Conservation (phyloP, 1,140 invertebrate species). For the Parapsyche elsis region DNA sequence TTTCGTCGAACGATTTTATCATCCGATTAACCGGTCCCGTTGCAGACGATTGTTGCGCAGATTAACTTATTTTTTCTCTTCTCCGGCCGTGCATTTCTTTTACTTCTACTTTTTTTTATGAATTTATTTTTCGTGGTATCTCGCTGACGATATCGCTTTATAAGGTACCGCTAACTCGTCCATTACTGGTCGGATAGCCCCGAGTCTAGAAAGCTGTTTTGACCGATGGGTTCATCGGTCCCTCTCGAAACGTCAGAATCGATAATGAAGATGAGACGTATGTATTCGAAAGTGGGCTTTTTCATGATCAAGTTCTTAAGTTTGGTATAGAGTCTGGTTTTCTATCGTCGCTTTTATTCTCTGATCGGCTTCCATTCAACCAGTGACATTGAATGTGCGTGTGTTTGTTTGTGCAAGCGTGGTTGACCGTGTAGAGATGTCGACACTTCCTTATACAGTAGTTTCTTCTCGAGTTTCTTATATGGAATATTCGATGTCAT, state of each 20-base stretch:
- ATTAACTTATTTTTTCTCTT: no score
- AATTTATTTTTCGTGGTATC: no score
- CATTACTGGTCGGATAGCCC: neutral
- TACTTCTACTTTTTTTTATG: no score
- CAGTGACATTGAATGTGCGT: neutral
- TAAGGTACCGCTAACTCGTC: neutral
- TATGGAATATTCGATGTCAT: slow-evolving; percentile 3
- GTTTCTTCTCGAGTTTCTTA: neutral
- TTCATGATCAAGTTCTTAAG: neutral
- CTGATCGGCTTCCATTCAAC: no score
- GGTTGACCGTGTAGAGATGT: neutral
- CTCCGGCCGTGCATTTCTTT: no score
- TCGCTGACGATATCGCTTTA: no score
- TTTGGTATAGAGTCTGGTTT: neutral
- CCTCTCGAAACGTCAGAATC: slow-evolving; percentile 4
- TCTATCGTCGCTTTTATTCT: no score
- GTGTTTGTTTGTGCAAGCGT: neutral
- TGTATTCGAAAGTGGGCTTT: slow-evolving; percentile 40
- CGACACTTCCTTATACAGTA: neutral
- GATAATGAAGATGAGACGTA: slow-evolving; percentile 1
- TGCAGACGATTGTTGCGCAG: no score
- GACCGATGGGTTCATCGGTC: slow-evolving; percentile 39
- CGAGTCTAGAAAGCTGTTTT: slow-evolving; percentile 44
- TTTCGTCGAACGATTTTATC: no score
- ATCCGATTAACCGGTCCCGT: no score